A percentile compares a stretch with the other conserved stretches of the same genome.
phyloP scores from a whole-genome alignment of 1,140 invertebrate genomes.

The Halictus rubicundus region DNA sequence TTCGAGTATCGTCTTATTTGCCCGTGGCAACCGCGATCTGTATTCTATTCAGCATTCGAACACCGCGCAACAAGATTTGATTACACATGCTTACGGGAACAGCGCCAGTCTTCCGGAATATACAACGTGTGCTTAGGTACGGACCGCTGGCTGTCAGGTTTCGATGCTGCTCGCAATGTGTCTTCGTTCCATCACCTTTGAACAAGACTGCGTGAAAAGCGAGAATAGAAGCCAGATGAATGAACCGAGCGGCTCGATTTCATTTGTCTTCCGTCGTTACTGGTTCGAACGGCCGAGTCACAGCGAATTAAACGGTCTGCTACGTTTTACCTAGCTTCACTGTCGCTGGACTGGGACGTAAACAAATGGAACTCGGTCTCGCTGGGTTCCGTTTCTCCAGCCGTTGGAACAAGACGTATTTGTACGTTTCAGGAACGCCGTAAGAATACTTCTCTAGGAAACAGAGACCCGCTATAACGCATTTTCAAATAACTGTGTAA shows the following conservation, averaged over 20 bases:
- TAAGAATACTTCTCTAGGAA: neutral
- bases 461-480: neutral
- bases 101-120: neutral
- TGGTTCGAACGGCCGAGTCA: neutral
- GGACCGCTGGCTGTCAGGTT: neutral
- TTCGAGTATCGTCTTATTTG: too few species aligned
- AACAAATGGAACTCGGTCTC: neutral
- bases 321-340: neutral
- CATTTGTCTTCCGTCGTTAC: slow-evolving; percentile 3
- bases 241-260: slow-evolving; percentile 23
- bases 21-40: too few species aligned
- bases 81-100: too few species aligned
- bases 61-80: too few species aligned
- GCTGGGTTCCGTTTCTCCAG: neutral
- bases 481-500: too few species aligned
- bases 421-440: neutral
- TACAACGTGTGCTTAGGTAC: neutral
- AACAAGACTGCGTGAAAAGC: neutral
- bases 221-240: neutral
- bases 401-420: neutral
- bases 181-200: neutral
- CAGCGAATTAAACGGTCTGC: slow-evolving; percentile 23
- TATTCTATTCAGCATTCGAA: too few species aligned
- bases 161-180: neutral
- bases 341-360: neutral